Evolutionary conservation across 2,113 vertebrate genomes (phyloP).

Genomic region (Pachycephala philippinensis): DNA sequence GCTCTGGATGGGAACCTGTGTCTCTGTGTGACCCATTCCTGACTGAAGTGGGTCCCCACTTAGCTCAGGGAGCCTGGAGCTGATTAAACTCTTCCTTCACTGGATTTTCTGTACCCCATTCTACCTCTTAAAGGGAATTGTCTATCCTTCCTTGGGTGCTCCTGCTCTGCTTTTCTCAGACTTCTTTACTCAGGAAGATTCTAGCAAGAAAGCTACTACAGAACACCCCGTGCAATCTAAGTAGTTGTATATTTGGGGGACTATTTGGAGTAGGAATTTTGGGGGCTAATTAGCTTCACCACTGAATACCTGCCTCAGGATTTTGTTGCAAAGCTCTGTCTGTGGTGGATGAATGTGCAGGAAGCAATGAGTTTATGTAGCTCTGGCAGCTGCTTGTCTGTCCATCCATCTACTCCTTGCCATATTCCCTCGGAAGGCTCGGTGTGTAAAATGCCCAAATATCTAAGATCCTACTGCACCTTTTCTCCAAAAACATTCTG

Average conservation of each 20-base stretch:
- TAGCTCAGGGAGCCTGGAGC: neutral
- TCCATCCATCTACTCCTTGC: neutral
- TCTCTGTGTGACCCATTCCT: neutral
- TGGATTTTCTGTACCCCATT: neutral
- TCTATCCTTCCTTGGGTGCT: neutral
- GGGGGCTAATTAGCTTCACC: neutral
- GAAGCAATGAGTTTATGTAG: neutral
- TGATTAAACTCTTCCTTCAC: neutral
- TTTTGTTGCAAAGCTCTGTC: neutral
- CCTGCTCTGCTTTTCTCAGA: neutral
- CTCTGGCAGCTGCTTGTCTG: neutral
- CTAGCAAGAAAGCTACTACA: neutral
- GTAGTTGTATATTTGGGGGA: neutral
- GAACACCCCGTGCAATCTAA: neutral
- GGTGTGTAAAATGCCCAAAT: neutral
- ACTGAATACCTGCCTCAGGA: neutral
- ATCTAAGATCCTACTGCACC: neutral
- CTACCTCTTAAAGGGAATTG: neutral
- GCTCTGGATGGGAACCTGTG: neutral
- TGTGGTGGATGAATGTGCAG: neutral
- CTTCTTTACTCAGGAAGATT: neutral
- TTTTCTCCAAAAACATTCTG: neutral
- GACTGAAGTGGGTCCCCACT: neutral
- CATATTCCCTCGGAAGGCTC: accelerated
- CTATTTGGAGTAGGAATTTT: neutral